Evolutionary conservation across 2,888 invertebrate species (phyloP), one percentile per base, ranked within the genome.

Genomic region (Pachycephus smyrnensis): DNA sequence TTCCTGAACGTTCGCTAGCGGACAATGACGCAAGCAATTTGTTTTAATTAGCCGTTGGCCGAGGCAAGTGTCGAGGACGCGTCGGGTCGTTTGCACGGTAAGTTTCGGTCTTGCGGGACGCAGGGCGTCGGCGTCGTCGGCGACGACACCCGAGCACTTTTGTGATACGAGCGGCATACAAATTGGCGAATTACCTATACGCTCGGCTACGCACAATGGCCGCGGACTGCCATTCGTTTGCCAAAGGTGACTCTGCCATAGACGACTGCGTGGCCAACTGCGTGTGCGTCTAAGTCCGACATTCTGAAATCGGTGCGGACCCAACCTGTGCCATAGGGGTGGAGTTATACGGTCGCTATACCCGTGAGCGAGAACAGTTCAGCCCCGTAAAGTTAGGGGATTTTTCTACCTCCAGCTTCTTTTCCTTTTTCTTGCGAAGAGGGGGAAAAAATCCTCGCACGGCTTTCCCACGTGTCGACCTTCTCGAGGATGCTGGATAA

Each of bases 21-120:
- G 30, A 76, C 55, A 77, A 78, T 82, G 83, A 84, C 83, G 83
- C 77, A 81, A 84, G 83, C 84, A 82, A 84, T 84, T 84, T 80
- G 80, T 84, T 83, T 84, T 84, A 84, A 84, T 84, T 84, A 84
- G 83, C 82, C 79, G 77, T 76, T 80, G 36, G 36, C 75, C 69
- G 76, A 77, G 76, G 33, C 76, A 4, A 33, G 33, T 33, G 33
- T 33, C n/a, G 55, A 76, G 71, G 77, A 73, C 69, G 71, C 76
- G 77, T 80, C 78, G 79, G 36, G 40, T 40, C 80, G 76, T 78
- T 80, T 73, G 79, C 79, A 73, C 79, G 76, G 75, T 80, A 77
- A 79, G 75, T 75, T 23, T 55, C 23, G 55, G 23, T 23, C 23
- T 23, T 23, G 37, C 74, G 68, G 68, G 76, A 76, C 76, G 55